A percentile compares a stretch with the other conserved stretches of the same genome.
phyloP scores from a whole-genome alignment of 2,113 vertebrate genomes.

The Solenodon paradoxus region DNA sequence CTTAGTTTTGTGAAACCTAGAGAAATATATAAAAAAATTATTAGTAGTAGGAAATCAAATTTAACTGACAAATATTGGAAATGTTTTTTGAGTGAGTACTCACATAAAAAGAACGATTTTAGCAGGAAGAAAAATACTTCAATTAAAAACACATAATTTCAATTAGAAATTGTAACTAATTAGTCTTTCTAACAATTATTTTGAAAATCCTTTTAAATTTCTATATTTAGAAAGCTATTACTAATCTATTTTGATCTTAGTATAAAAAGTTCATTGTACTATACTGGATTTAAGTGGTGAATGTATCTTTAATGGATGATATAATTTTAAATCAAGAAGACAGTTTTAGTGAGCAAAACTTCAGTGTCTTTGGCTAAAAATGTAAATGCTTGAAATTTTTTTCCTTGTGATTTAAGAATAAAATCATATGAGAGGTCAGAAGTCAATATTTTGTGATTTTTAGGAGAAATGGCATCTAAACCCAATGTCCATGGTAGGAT shows the following conservation, averaged over 20 bases:
- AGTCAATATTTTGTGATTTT: not conserved
- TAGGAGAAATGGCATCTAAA: not conserved
- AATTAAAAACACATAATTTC: slow-evolving; percentile 6
- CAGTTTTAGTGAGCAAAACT: not conserved
- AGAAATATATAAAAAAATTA: not conserved
- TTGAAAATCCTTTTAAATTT: not conserved
- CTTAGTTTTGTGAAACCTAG: not conserved
- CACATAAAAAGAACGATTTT: not conserved
- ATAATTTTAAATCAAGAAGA: not conserved
- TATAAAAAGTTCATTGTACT: not conserved
- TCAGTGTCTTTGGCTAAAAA: not conserved
- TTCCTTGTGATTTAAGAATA: not conserved
- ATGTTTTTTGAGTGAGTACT: not conserved
- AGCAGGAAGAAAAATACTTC: not conserved
- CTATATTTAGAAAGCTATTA: not conserved
- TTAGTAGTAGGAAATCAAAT: not conserved
- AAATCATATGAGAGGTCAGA: not conserved
- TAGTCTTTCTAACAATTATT: not conserved
- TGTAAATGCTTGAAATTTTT: not conserved
- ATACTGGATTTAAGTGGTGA: not conserved
- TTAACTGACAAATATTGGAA: slow-evolving; percentile 18
- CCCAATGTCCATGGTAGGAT: not conserved
- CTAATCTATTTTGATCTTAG: not conserved
- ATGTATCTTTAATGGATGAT: not conserved
- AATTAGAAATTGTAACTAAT: not conserved